Evolutionary conservation across 2,797 vertebrate species (phyloP), one percentile per base, ranked within the genome.

Genomic region (Micrastur ruficollis): DNA sequence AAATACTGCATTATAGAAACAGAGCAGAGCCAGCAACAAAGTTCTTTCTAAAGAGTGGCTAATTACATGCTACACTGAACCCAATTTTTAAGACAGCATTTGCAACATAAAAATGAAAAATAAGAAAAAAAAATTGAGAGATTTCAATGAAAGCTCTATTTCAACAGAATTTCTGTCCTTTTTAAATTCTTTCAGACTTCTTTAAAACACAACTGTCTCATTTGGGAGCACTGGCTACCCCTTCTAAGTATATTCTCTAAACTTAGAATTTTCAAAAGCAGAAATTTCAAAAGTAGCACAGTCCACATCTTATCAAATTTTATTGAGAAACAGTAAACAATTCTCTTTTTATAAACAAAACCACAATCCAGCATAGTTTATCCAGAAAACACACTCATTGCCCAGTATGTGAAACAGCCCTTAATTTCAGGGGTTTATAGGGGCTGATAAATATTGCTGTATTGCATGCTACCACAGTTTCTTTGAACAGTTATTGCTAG

Each of bases 31-130:
- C 36, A 71, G 74, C 36, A 93, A 21, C 29, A 12, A 87, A 85
- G 59, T 65, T 36, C 29, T 6, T 76, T 52, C 62, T 68, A 87
- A 94, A 87, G 38, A 56, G 32, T 8, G 58, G 40, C 15, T 87
- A 89, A 93, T 96, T 88, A 89, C 25, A n/a, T 27, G 79, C 68
- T 91, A 94, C 53, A 26, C 38, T 38, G 46, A 91, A 88, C 62
- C 53, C 27, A 68, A 58, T 79, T 94, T 89, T 83, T 90, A 93
- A 88, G 68, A 81, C 12, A 25, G 34, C 25, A 75, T 80, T 87
- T 88, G 56, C 61, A 91, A 88, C 8, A 21, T 7, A 25, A 94
- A 92, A 81, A 82, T 12, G 14, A 87, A 89, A 86, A 74, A 21
- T 19, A 78, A 15, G 34, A 90, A 83, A 82, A 76, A 76, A 52